A percentile compares a stretch with the other conserved stretches of the same genome.
Conservation (phyloP, 64 coral and sea anemone species). For the Catalaphyllia jardinei region DNA sequence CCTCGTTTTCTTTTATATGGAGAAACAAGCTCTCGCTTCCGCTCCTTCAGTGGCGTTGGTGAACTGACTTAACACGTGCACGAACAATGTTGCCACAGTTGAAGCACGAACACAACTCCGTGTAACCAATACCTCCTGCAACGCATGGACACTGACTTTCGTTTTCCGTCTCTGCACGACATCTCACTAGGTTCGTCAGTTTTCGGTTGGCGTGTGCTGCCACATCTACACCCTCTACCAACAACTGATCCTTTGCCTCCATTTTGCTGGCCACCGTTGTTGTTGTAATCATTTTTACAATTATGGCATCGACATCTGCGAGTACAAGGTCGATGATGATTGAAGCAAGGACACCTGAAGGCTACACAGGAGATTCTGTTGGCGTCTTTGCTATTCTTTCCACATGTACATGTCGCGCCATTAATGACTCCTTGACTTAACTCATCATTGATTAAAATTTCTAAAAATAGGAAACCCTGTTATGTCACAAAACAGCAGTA, state of each 20-base stretch:
- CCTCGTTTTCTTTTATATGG: no score
- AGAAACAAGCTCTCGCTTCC: no score
- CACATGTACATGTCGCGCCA: conserved; percentile 29
- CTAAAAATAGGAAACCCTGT: not conserved
- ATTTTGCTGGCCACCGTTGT: not conserved
- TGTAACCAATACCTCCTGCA: no score
- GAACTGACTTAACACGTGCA: no score
- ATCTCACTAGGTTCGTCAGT: not conserved
- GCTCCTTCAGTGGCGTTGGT: no score
- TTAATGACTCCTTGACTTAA: not conserved
- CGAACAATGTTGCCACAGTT: no score
- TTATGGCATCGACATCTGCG: conserved; percentile 27
- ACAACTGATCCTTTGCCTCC: not conserved
- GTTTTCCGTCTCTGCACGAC: conserved; percentile 33
- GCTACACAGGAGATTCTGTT: conserved; percentile 6
- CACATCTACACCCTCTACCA: conserved; percentile 33
- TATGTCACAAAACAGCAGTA: not conserved
- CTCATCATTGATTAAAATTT: not conserved
- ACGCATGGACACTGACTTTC: conserved; percentile 44
- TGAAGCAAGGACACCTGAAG: conserved; percentile 12
- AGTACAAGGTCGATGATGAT: not conserved
- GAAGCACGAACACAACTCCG: no score
- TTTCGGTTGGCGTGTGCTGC: not conserved
- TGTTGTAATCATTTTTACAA: conserved; percentile 12
- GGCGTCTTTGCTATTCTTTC: conserved; percentile 34